Conservation (phyloP, 2,888 invertebrate species). For the Macrophya alboannulata region DNA sequence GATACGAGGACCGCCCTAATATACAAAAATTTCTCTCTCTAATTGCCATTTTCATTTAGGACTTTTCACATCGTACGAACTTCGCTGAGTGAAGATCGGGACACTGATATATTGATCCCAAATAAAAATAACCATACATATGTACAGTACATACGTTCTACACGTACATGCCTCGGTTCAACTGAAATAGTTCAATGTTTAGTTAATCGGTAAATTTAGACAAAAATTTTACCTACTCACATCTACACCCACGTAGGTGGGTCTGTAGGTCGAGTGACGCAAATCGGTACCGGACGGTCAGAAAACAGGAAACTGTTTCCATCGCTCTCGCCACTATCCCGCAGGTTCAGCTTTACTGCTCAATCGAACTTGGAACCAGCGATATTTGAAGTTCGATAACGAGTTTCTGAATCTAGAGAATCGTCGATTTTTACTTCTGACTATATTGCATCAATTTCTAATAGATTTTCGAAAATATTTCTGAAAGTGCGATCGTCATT, state of each 20-base stretch:
- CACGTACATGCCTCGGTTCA: constrained; percentile 26
- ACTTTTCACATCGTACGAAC: not conserved
- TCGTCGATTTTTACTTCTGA: not conserved
- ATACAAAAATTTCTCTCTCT: not conserved
- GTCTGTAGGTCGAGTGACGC: constrained; percentile 75
- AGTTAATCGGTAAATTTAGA: constrained; percentile 74
- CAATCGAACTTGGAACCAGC: not conserved
- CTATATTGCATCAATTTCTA: not conserved
- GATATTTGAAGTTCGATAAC: not conserved
- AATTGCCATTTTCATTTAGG: not conserved
- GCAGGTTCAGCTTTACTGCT: not conserved
- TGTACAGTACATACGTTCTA: not conserved
- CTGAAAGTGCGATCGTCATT: not conserved
- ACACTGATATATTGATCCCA: not conserved
- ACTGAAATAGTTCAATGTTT: constrained; percentile 70
- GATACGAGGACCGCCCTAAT: too few species aligned
- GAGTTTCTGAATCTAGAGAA: not conserved
- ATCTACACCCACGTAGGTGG: constrained; percentile 39
- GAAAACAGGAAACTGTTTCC: constrained; percentile 71
- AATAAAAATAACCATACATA: constrained; percentile 2
- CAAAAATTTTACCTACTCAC: constrained; percentile 64
- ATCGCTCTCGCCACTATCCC: constrained; percentile 2
- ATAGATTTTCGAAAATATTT: not conserved
- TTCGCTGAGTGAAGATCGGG: not conserved
- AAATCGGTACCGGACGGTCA: constrained; percentile 62